Conservation (phyloP, 2,797 vertebrate species). For the Myotis daubentonii region DNA sequence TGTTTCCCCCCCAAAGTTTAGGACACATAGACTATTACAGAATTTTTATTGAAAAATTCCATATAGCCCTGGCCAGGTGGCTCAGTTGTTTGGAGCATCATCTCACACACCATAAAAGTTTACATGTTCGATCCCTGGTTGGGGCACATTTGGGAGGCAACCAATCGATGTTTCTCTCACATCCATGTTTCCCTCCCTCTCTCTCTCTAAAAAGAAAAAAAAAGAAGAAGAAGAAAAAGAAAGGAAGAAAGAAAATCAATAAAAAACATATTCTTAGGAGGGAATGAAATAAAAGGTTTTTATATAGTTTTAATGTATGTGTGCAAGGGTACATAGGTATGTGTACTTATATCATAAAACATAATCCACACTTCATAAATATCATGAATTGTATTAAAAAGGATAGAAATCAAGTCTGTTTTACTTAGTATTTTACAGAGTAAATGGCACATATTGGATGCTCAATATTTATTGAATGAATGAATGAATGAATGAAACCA, state of each 20-base stretch:
- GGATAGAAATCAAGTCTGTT: neutral
- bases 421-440: neutral
- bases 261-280: neutral
- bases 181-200: neutral
- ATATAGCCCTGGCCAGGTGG: neutral
- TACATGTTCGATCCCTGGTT: neutral
- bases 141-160: neutral
- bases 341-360: neutral
- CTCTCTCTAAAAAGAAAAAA: neutral
- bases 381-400: neutral
- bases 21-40: neutral
- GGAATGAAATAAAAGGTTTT: neutral
- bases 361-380: neutral
- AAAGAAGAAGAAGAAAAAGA: too few relatives aligned
- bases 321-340: neutral
- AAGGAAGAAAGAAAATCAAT: neutral
- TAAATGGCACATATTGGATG: neutral
- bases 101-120: neutral
- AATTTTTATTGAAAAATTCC: neutral
- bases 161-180: neutral
- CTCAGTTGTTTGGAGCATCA: neutral
- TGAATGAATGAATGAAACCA: neutral
- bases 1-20: conserved; percentile 1
- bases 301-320: neutral
- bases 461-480: neutral